Base-by-base conservation (phyloP, 2,113 vertebrate genomes). In the Corapipo altera region DNA sequence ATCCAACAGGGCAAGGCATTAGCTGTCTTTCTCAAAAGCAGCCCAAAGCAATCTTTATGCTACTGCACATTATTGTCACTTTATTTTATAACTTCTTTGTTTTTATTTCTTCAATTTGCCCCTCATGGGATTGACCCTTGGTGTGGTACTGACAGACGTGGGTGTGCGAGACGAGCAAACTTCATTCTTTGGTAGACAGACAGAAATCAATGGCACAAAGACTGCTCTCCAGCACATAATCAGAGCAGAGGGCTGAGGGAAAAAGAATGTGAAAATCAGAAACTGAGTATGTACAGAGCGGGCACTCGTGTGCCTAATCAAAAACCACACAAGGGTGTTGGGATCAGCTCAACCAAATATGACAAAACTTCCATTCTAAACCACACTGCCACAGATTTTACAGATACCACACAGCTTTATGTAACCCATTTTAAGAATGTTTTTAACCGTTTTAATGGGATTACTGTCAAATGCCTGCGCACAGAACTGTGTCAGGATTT, bases 51-150 rank as follows among this genome's bases (percentile, higher is more conserved):
- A 91, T 85, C 95, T 95, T 96, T 91, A 92, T 94, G 94, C 92
- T 95, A 73, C 93, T 67, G 88, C 93, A 79, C 93, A 82, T 97
- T 96, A 96, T 79, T 85, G 85, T 91, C 92, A 96, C 87, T 96
- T 97, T 65, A 89, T 96, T 97, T 97, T 93, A 66, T 92, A 95
- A 96, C 90, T 97, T 96, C 95, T 90, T 97, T 94, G 89, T 94
- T 97, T 97, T 85, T 92, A 93, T 96, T 97, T 95, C 94, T 97
- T 91, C 96, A 88, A 90, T 97, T 95, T 97, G 80, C 91, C 92
- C 88, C 94, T 76, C 81, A 46, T 58, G 91, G 91, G 92, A 90
- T 58, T 86, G 92, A 89, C 89, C 92, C 95, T 55, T 30, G 76
- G 93, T 88, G 59, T 55, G 3, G 85, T 9, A 89, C 95, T 90